A percentile compares a stretch with the other conserved stretches of the same genome.
Evolutionary conservation across 2,888 invertebrate species (phyloP).

Genomic region (Hypsopygia costalis): DNA sequence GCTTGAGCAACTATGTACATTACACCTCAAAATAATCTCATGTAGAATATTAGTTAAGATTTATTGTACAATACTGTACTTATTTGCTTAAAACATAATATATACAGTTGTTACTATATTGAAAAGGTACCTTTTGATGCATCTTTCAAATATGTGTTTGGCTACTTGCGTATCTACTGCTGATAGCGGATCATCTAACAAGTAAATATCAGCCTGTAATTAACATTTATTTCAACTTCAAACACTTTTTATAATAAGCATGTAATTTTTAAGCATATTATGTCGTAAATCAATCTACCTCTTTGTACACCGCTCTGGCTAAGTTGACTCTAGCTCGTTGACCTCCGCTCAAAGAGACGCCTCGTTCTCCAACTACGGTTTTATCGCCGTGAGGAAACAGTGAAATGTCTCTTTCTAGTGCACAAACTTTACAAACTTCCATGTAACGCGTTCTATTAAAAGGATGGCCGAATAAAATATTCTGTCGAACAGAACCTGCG

Average conservation of each 20-base stretch:
- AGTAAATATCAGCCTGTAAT: conserved; percentile 84
- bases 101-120: no score
- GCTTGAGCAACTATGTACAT: no score
- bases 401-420: conserved; percentile 86
- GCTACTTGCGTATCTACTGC: conserved; percentile 88
- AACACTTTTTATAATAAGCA: neutral
- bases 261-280: neutral
- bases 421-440: conserved; percentile 86
- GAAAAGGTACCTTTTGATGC: conserved; percentile 79
- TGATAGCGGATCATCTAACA: conserved; percentile 88
- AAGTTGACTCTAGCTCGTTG: conserved; percentile 86
- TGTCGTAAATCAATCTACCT: conserved; percentile 31
- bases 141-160: conserved; percentile 84
- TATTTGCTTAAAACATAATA: no score
- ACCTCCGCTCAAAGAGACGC: conserved; percentile 90
- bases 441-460: conserved; percentile 81
- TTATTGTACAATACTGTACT: no score
- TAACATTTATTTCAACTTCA: neutral
- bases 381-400: conserved; percentile 89
- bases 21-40: no score
- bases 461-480: conserved; percentile 92
- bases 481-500: conserved; percentile 89
- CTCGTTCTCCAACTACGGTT: conserved; percentile 92
- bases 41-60: no score
- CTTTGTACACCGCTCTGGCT: conserved; percentile 84